Evolutionary conservation across 2,888 invertebrate species (phyloP).

Genomic region (Cryptosula pallasiana): DNA sequence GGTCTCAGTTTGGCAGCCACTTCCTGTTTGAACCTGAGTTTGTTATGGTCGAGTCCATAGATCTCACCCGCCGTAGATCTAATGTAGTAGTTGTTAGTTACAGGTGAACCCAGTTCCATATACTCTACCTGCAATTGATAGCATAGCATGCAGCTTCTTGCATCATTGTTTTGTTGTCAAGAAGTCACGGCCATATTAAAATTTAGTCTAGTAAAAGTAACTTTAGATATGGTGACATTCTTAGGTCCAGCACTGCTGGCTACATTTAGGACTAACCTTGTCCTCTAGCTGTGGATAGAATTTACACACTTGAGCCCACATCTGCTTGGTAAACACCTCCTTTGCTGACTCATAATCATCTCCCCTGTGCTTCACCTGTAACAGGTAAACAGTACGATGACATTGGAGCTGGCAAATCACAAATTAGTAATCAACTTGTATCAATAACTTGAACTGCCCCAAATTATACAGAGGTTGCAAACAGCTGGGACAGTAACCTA

Average conservation of each 20-base stretch:
- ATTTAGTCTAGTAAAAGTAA: too few relatives aligned
- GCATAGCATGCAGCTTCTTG: neutral
- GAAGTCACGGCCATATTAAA: too few relatives aligned
- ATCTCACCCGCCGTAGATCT: slow-evolving; percentile 41
- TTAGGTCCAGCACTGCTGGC: too few relatives aligned
- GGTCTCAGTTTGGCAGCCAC: slow-evolving; percentile 41
- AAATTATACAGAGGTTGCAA: too few relatives aligned
- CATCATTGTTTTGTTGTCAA: too few relatives aligned
- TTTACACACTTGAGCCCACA: slow-evolving; percentile 39
- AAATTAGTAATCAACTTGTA: too few relatives aligned
- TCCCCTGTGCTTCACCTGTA: slow-evolving; percentile 42
- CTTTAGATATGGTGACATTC: too few relatives aligned
- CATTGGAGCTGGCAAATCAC: too few relatives aligned
- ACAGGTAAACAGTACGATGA: too few relatives aligned
- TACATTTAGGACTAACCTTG: too few relatives aligned
- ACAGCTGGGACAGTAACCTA: too few relatives aligned
- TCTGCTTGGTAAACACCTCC: slow-evolving; percentile 37
- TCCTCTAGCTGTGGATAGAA: slow-evolving; percentile 45
- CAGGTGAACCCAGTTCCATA: slow-evolving; percentile 42
- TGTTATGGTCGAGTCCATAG: slow-evolving; percentile 43
- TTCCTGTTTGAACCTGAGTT: slow-evolving; percentile 36
- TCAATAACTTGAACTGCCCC: too few relatives aligned
- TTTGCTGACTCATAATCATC: slow-evolving; percentile 47
- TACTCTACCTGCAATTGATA: slow-evolving; percentile 36
- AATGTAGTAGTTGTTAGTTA: slow-evolving; percentile 45